Conservation (phyloP, 1,140 invertebrate genomes). For the Drosophila truncata region DNA sequence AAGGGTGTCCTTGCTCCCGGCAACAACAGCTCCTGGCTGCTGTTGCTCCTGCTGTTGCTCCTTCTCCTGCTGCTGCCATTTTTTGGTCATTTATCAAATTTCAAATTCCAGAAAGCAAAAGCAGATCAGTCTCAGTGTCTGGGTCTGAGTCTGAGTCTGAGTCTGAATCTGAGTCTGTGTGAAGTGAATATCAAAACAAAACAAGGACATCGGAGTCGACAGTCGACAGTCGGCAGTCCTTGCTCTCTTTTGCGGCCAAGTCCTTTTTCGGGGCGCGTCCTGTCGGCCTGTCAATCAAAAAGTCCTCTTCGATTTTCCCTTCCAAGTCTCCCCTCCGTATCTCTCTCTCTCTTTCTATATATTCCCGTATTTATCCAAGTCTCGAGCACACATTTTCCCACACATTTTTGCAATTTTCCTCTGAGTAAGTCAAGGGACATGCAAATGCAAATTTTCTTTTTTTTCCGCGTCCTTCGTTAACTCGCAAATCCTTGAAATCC, state of each 20-base stretch:
- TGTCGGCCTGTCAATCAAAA: slow-evolving; percentile 76
- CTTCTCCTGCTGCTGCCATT: slow-evolving; percentile 28
- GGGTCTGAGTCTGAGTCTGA: background rate
- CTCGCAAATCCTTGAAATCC: slow-evolving; percentile 46
- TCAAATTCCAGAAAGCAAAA: slow-evolving; percentile 71
- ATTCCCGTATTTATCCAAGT: background rate
- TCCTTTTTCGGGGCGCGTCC: slow-evolving; percentile 65
- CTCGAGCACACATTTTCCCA: slow-evolving; percentile 7
- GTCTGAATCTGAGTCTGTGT: slow-evolving; percentile 29
- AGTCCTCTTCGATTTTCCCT: slow-evolving; percentile 45
- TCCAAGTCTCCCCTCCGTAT: background rate
- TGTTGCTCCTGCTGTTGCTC: slow-evolving; percentile 8
- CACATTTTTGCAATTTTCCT: slow-evolving; percentile 48
- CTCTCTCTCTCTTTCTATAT: background rate
- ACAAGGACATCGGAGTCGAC: slow-evolving; percentile 59
- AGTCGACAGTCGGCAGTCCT: slow-evolving; percentile 11
- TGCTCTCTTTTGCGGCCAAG: slow-evolving; percentile 37
- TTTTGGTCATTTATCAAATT: slow-evolving; percentile 82
- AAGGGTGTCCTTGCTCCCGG: slow-evolving; percentile 33
- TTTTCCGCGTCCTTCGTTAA: background rate
- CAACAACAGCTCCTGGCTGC: slow-evolving; percentile 33
- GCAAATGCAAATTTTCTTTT: slow-evolving; percentile 40
- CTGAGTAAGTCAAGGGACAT: slow-evolving; percentile 24
- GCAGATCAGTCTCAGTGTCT: slow-evolving; percentile 63
- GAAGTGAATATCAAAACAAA: slow-evolving; percentile 80